phyloP scores from a whole-genome alignment of 35 echinoderm and acorn worm genomes.

The Apostichopus parvimensis region DNA sequence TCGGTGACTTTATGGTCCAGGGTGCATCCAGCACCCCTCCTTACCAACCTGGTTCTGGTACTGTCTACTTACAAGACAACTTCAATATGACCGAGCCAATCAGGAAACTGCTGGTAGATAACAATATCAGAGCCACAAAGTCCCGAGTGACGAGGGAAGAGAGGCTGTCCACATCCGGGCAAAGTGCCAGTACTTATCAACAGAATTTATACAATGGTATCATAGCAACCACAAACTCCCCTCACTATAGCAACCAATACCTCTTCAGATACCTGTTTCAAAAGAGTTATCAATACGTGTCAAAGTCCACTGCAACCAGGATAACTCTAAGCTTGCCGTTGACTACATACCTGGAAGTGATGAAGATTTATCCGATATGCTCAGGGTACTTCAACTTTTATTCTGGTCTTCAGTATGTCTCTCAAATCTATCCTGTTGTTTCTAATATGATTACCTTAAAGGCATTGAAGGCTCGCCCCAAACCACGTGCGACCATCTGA shows the following conservation, averaged over 20 bases:
- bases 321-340: conserved; percentile 65
- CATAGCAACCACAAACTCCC: conserved; percentile 37
- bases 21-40: conserved; percentile 51
- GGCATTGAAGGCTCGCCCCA: no score
- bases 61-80: conserved; percentile 69
- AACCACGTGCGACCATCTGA: no score
- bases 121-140: conserved; percentile 20
- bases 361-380: conserved; percentile 69
- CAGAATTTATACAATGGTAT: conserved; percentile 73
- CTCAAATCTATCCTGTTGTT: background rate
- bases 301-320: background rate
- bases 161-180: conserved; percentile 30
- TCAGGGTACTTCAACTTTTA: conserved; percentile 40
- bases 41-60: conserved; percentile 66
- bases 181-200: background rate
- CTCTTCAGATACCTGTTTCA: conserved; percentile 28
- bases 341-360: conserved; percentile 37
- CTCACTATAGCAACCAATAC: conserved; percentile 39
- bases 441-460: no score
- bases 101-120: conserved; percentile 71
- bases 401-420: no score
- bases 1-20: conserved; percentile 59
- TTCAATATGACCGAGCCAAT: conserved; percentile 4
- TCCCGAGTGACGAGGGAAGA: conserved; percentile 45
- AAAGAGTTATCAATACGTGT: background rate